Percentiles rank a stretch among this genome's conserved stretches.
These are phyloP conservation scores for Eonycteris spelaea DNA, from an alignment of 2,113 vertebrate genomes.

Conservation along the genomic window DNA sequence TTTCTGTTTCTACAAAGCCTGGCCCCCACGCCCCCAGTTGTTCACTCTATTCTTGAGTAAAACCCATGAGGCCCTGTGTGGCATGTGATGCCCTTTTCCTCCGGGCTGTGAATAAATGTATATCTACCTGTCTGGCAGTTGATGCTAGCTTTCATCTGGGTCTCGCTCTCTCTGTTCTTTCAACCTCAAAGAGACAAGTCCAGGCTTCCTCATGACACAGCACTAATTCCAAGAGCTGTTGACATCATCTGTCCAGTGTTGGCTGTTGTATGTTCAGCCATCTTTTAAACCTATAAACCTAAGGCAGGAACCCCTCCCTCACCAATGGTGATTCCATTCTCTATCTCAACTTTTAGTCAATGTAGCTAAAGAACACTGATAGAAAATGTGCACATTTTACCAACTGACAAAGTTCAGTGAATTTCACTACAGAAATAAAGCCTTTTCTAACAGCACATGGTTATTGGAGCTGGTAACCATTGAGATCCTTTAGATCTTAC, in stretches of 20 bases:
- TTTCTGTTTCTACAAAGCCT: background rate
- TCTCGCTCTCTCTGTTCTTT: background rate
- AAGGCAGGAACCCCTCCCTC: background rate
- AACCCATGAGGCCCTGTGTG: background rate
- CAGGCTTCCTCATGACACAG: background rate
- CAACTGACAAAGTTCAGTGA: background rate
- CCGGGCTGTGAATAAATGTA: background rate
- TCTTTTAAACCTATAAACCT: background rate
- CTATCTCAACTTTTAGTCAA: background rate
- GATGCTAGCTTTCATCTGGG: background rate
- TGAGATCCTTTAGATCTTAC: constrained; percentile 16
- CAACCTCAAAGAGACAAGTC: background rate
- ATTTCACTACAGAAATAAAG: constrained; percentile 36
- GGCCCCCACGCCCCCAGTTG: background rate
- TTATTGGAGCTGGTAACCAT: constrained; percentile 32
- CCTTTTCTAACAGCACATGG: background rate
- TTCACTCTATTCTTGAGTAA: background rate
- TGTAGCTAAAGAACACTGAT: constrained; percentile 18
- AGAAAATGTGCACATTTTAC: constrained; percentile 42
- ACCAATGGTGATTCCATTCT: background rate
- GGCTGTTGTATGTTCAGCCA: background rate
- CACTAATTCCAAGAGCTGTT: background rate
- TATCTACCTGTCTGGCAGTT: background rate
- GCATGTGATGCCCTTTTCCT: background rate
- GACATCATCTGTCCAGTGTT: background rate